Percentiles rank a stretch among this genome's conserved stretches.
These are phyloP conservation scores for Himalopsyche phryganea DNA, from an alignment of 1,140 invertebrate species.

Conservation along the genomic window DNA sequence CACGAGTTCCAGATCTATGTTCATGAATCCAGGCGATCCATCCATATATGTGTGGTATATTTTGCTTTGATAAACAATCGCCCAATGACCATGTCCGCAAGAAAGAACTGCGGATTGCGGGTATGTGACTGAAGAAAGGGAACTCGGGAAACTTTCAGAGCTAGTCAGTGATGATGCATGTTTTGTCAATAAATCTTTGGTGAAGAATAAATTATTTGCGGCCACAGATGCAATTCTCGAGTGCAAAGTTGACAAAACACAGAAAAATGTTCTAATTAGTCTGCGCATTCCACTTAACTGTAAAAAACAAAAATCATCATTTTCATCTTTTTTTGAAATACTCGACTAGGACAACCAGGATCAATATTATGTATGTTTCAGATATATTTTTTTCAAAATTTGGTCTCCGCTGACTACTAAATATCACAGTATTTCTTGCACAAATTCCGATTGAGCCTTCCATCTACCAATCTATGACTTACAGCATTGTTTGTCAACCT, in stretches of 20 bases:
- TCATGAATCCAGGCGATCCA: conserved; percentile 11
- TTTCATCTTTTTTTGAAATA: background rate
- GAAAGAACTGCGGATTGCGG: conserved; percentile 7
- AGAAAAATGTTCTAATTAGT: conserved; percentile 30
- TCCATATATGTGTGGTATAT: conserved; percentile 12
- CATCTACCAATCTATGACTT: too few relatives aligned
- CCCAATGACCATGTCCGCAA: conserved; percentile 28
- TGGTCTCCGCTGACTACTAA: too few relatives aligned
- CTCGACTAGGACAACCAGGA: too few relatives aligned
- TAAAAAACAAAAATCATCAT: conserved; percentile 9
- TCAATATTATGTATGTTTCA: too few relatives aligned
- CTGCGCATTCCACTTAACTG: conserved; percentile 30
- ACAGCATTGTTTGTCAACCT: too few relatives aligned
- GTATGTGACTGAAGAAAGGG: background rate
- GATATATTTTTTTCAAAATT: too few relatives aligned
- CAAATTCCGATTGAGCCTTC: too few relatives aligned
- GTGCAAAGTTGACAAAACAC: conserved; percentile 26
- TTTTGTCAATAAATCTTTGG: background rate
- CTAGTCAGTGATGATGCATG: background rate
- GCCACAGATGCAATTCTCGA: conserved; percentile 14
- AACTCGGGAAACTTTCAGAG: background rate
- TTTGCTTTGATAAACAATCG: conserved; percentile 17
- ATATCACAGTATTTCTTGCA: too few relatives aligned
- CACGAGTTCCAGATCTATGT: conserved; percentile 24
- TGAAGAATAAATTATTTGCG: conserved; percentile 1